Base-by-base conservation (phyloP, 64 coral and sea anemone species). In the Porites australiensis region DNA sequence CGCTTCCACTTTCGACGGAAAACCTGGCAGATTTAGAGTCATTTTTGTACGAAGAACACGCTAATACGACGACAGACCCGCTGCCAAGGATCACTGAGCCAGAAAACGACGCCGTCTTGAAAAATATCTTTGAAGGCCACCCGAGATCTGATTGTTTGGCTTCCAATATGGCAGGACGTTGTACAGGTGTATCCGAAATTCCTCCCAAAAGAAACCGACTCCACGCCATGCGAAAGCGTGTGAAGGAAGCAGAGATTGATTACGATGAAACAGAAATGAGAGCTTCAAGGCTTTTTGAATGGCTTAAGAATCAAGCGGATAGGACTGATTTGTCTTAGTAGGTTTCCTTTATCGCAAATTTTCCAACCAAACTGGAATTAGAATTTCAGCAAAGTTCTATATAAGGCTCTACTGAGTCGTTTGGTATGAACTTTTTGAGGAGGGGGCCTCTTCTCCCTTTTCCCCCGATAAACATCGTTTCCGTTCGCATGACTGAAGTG, bases 261-360 rank as follows among this genome's bases (percentile, higher is more conserved):
- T 84, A 50, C 44, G 23, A 84, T 4, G 59, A 18, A 9, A 44
- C 51, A 6, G 81, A 84, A 46, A 52, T 65, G 61, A 84, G 19
- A 22, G 81, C 81, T 23, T 44, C 22, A 21, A 84, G 61, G 45
- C 47, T 84, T 21, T 51, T 68, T 68, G 81, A 68, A 68, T 84
- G 81, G 81, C 49, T 84, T 0, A 51, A 68, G 15, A 63, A 84
- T 63, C 81, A 84, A 68, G 13, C 62, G 44, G 19, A 68, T 10
- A 20, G 54, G 12, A 12, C 1, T 1, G 4, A 57, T 7, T 57
- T 57, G 12, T 7, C 12, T 57, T 55, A 55, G 7, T 57, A 5
- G 10, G 53, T 57, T 57, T 57, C 12, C 54, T 9, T 57, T 7
- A 57, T 57, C 12, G 54, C 54, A 7, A 9, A 57, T 12, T 57